Conservation (phyloP, 2,888 invertebrate species). For the Drosophila diplacantha region DNA sequence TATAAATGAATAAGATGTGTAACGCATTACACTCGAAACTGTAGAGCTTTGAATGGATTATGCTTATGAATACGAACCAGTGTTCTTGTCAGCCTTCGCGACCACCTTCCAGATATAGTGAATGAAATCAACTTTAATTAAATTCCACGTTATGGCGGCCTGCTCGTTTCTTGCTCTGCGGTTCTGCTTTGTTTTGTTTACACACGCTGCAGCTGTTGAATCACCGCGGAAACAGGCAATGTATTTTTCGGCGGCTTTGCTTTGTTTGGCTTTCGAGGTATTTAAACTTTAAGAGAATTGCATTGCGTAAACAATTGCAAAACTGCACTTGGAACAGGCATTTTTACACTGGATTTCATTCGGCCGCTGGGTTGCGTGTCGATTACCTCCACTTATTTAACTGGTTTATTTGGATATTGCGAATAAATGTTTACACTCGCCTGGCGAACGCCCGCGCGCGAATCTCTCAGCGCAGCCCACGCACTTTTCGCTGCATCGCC, state of each 20-base stretch:
- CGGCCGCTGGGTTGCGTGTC: constrained; percentile 31
- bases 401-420: constrained; percentile 46
- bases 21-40: neutral
- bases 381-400: constrained; percentile 46
- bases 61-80: constrained; percentile 22
- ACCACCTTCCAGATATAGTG: constrained; percentile 22
- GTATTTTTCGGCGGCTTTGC: constrained; percentile 22
- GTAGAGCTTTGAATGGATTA: neutral
- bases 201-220: constrained; percentile 37
- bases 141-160: constrained; percentile 10
- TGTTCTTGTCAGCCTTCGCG: neutral
- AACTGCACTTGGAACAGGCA: constrained; percentile 43
- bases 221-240: constrained; percentile 20
- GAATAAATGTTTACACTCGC: constrained; percentile 52
- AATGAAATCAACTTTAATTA: constrained; percentile 32
- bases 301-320: constrained; percentile 66
- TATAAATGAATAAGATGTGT: neutral
- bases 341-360: constrained; percentile 40
- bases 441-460: constrained; percentile 47
- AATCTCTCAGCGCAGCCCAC: constrained; percentile 33
- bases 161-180: constrained; percentile 14
- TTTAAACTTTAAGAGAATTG: constrained; percentile 57
- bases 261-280: constrained; percentile 38
- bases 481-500: constrained; percentile 33
- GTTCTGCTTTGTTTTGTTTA: constrained; percentile 20